phyloP scores from a whole-genome alignment of 1,140 invertebrate genomes.

The Rhyacophila brunnea region DNA sequence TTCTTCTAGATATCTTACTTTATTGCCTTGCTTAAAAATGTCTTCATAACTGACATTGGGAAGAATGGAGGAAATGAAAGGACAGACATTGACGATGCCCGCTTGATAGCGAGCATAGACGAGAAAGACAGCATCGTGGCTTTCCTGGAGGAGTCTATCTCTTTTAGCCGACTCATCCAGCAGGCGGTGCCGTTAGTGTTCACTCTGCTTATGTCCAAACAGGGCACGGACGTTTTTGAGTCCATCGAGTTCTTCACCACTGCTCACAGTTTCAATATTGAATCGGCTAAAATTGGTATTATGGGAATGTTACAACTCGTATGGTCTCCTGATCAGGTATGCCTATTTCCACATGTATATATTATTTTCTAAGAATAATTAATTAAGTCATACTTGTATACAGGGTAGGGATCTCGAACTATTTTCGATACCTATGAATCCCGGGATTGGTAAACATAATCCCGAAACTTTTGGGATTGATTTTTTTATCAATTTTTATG shows the following conservation, averaged over 20 bases:
- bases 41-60: conserved; percentile 45
- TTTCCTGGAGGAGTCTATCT: conserved; percentile 61
- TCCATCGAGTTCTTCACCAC: conserved; percentile 82
- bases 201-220: conserved; percentile 71
- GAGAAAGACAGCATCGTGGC: conserved; percentile 56
- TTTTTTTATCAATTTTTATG: too few species aligned
- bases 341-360: neutral
- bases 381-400: too few species aligned
- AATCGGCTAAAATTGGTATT: conserved; percentile 68
- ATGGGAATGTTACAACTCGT: conserved; percentile 75
- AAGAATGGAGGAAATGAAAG: conserved; percentile 40
- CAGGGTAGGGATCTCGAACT: too few species aligned
- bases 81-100: conserved; percentile 35
- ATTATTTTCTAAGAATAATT: too few species aligned
- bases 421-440: too few species aligned
- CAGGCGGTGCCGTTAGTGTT: conserved; percentile 69
- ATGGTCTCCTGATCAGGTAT: conserved; percentile 64
- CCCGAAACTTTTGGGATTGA: too few species aligned
- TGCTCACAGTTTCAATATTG: conserved; percentile 75
- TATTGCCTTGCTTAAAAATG: conserved; percentile 45
- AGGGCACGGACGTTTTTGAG: conserved; percentile 76
- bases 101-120: conserved; percentile 36
- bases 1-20: conserved; percentile 47
- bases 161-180: conserved; percentile 68
- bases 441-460: too few species aligned